Conservation (phyloP, 1,140 invertebrate genomes). For the Wiebesia pumilae region DNA sequence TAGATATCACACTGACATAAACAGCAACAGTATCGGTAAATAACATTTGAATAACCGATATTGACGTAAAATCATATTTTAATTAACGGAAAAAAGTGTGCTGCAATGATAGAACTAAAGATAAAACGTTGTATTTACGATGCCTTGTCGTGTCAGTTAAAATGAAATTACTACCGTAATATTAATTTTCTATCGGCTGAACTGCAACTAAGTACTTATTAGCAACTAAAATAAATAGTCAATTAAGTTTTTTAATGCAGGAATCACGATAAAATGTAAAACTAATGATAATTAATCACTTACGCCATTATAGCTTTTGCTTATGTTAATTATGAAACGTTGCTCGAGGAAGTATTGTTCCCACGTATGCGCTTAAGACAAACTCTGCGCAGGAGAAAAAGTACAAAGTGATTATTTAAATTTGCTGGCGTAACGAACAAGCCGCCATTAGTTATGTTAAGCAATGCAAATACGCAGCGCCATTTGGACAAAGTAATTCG, state of each 20-base stretch:
- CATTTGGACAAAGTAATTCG: background rate
- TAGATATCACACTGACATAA: too few relatives aligned
- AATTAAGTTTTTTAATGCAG: too few relatives aligned
- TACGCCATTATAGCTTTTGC: background rate
- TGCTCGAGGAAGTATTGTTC: background rate
- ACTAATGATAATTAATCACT: background rate
- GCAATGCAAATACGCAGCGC: constrained; percentile 37
- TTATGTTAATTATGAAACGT: background rate
- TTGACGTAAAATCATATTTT: too few relatives aligned
- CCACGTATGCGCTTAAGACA: background rate
- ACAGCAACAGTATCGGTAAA: background rate
- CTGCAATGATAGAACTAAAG: too few relatives aligned
- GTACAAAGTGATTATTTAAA: constrained; percentile 15
- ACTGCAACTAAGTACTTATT: too few relatives aligned
- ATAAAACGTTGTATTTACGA: too few relatives aligned
- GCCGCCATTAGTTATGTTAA: constrained; percentile 1
- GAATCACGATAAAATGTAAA: background rate
- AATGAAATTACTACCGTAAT: too few relatives aligned
- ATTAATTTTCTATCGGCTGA: too few relatives aligned
- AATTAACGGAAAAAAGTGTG: too few relatives aligned
- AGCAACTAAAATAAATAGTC: background rate
- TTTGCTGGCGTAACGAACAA: constrained; percentile 38
- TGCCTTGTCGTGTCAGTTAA: too few relatives aligned
- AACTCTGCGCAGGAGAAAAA: background rate
- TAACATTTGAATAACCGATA: background rate